Percentiles rank a stretch among this genome's conserved stretches.
phyloP scores from a whole-genome alignment of 2,113 vertebrate genomes.

The Acanthisitta chloris region DNA sequence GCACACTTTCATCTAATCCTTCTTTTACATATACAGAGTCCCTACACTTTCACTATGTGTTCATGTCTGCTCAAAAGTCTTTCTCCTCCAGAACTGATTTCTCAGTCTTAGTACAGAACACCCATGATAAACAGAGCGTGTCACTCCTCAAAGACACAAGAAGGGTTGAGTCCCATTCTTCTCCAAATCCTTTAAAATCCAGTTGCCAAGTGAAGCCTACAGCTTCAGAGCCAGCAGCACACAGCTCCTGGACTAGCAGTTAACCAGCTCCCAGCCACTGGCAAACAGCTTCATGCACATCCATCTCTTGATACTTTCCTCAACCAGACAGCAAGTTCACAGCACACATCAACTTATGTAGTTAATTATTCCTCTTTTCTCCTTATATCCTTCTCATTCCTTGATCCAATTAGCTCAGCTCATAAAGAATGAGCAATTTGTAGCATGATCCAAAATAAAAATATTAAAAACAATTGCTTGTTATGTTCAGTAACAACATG shows the following conservation, averaged over 20 bases:
- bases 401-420: not conserved
- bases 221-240: not conserved
- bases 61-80: not conserved
- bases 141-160: conserved; percentile 15
- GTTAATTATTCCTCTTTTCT: not conserved
- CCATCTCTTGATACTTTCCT: not conserved
- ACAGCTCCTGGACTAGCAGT: not conserved
- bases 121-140: not conserved
- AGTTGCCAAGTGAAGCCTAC: conserved; percentile 1
- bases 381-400: not conserved
- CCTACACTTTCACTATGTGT: not conserved
- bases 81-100: not conserved
- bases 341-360: not conserved
- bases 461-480: not conserved
- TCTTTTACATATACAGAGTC: not conserved
- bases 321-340: not conserved
- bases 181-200: conserved; percentile 8
- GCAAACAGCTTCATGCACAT: not conserved
- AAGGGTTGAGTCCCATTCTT: not conserved
- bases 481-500: not conserved
- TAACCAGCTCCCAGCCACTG: not conserved
- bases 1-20: not conserved
- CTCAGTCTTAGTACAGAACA: not conserved
- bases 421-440: not conserved
- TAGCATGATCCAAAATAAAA: not conserved